phyloP scores from a whole-genome alignment of 2,888 invertebrate species.

The Parnassius orleans region DNA sequence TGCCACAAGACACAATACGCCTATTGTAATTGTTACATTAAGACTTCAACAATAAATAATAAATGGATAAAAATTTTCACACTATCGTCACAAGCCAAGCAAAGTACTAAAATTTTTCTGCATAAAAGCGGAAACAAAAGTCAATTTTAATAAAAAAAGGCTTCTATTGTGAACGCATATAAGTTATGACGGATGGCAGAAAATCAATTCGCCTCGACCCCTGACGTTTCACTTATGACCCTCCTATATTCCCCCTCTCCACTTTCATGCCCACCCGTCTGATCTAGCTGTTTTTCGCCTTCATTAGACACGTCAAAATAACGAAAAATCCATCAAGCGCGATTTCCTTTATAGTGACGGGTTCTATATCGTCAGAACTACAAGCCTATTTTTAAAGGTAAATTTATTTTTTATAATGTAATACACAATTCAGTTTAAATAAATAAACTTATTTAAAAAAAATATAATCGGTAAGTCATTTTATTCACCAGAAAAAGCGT shows the following conservation, averaged over 20 bases:
- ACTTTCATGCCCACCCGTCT: constrained; percentile 36
- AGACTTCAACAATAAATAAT: no score
- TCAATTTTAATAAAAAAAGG: constrained; percentile 37
- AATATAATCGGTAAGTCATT: no score
- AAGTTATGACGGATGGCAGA: constrained; percentile 72
- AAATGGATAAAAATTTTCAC: no score
- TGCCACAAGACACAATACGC: no score
- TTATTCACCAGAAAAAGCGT: no score
- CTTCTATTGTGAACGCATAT: constrained; percentile 48
- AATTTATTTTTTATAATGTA: no score
- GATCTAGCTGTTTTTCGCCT: constrained; percentile 74
- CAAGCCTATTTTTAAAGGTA: no score
- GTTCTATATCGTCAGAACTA: constrained; percentile 11
- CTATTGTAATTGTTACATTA: no score
- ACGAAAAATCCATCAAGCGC: constrained; percentile 38
- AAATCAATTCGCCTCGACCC: constrained; percentile 77
- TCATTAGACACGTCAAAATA: constrained; percentile 79
- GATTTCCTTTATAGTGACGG: constrained; percentile 20
- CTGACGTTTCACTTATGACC: constrained; percentile 71
- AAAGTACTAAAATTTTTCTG: not conserved
- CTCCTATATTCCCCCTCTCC: constrained; percentile 31
- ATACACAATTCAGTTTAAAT: no score
- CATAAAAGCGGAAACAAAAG: constrained; percentile 7
- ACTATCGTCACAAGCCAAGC: no score
- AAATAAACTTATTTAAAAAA: no score